These are phyloP conservation scores for Dexiosoma caninum DNA, from an alignment of 2,888 invertebrate species.

Conservation along the genomic window DNA sequence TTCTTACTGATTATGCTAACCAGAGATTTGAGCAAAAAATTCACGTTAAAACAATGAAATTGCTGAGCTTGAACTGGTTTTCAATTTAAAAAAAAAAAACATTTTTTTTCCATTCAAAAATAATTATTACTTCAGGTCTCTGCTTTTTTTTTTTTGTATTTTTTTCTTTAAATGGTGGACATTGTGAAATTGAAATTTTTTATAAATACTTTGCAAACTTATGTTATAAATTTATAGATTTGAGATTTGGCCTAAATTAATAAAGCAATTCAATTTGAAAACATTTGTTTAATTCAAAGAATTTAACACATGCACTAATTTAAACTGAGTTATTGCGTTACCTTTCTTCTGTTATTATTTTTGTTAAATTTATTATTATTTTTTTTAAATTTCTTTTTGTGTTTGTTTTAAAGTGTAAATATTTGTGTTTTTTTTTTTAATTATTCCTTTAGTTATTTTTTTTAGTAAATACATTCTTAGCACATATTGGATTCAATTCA, in stretches of 20 bases:
- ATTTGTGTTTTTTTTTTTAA: conserved; percentile 14
- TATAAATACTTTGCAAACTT: background rate
- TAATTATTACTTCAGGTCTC: background rate
- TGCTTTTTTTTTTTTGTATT: background rate
- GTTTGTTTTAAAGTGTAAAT: conserved; percentile 42
- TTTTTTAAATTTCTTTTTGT: background rate
- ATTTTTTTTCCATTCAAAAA: too few species aligned
- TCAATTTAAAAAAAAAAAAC: too few species aligned
- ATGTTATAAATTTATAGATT: background rate
- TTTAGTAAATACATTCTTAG: conserved; percentile 18
- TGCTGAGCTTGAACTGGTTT: too few species aligned
- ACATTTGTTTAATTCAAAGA: background rate
- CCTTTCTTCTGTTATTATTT: background rate
- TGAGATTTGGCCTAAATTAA: background rate
- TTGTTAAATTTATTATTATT: background rate
- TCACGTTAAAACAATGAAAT: too few species aligned
- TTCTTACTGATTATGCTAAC: too few species aligned
- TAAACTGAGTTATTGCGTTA: background rate
- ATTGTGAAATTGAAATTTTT: background rate
- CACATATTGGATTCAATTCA: conserved; percentile 15
- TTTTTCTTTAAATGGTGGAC: background rate
- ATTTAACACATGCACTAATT: background rate
- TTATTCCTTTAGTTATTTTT: conserved; percentile 1
- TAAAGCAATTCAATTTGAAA: background rate
- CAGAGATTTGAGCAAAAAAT: too few species aligned